Conservation (phyloP, 1,140 invertebrate species). For the Magallana ariakensis region DNA sequence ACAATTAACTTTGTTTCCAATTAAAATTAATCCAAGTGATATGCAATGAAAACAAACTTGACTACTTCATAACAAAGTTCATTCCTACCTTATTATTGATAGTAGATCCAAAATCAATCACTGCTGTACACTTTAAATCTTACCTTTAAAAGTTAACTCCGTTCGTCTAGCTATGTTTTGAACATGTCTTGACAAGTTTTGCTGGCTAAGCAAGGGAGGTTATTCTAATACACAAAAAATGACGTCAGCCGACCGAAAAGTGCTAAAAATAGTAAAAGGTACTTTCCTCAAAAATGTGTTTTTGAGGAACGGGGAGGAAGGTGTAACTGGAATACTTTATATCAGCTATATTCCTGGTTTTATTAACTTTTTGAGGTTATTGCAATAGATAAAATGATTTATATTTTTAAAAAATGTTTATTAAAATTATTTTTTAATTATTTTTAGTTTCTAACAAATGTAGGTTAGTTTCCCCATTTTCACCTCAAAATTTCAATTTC, state of each 20-base stretch:
- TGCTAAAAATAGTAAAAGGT: conserved; percentile 33
- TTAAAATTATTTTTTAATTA: too few relatives aligned
- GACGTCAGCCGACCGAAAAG: neutral
- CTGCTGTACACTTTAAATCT: conserved; percentile 4
- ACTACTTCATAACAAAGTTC: neutral
- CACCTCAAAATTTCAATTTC: conserved; percentile 19
- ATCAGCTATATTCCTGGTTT: too few relatives aligned
- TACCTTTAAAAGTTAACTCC: conserved; percentile 22
- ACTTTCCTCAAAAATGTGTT: neutral
- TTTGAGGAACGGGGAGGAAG: neutral
- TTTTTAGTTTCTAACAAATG: too few relatives aligned
- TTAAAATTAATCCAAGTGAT: too few relatives aligned
- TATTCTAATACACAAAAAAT: conserved; percentile 34
- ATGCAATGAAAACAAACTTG: neutral
- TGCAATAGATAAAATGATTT: too few relatives aligned
- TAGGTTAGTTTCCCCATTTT: neutral
- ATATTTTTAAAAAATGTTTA: too few relatives aligned
- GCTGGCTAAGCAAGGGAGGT: conserved; percentile 15
- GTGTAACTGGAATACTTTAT: neutral
- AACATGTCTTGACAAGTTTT: conserved; percentile 36
- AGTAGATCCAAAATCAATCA: conserved; percentile 24
- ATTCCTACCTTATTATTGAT: conserved; percentile 26
- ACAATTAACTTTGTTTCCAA: too few relatives aligned
- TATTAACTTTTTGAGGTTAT: too few relatives aligned
- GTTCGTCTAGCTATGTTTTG: neutral